Conservation (phyloP, 2,113 vertebrate genomes). For the Lathamus discolor region DNA sequence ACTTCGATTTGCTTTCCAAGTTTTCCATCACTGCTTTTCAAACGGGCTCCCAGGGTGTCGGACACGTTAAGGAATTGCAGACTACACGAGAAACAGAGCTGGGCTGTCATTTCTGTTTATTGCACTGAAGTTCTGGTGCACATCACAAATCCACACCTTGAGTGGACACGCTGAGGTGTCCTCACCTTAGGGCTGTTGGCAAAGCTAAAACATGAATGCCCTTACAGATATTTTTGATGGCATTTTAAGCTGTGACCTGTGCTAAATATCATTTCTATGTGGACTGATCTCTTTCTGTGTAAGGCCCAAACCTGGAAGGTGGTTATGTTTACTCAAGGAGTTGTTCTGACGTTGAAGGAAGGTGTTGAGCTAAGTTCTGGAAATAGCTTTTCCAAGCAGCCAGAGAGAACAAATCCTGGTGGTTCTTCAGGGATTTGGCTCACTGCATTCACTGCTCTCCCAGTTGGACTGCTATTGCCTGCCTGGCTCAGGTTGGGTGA, state of each 20-base stretch:
- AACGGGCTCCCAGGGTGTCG: background rate
- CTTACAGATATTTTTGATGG: background rate
- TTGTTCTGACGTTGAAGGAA: slow-evolving; percentile 32
- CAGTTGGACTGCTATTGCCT: background rate
- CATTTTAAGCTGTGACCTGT: background rate
- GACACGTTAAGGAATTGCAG: background rate
- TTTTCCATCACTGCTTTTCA: background rate
- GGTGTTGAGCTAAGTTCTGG: slow-evolving; percentile 43
- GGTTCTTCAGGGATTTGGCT: background rate
- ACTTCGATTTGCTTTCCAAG: slow-evolving; percentile 22
- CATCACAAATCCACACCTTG: background rate
- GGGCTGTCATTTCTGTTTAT: background rate
- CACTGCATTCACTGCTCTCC: fast-evolving
- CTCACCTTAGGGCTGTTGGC: background rate
- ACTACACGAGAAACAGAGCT: background rate
- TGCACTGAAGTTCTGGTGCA: background rate
- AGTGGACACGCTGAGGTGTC: background rate
- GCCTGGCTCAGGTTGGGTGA: background rate
- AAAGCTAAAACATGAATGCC: background rate
- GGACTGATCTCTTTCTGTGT: background rate
- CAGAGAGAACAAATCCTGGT: background rate
- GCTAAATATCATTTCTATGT: background rate
- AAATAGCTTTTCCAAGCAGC: slow-evolving; percentile 25
- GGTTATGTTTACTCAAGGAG: slow-evolving; percentile 50
- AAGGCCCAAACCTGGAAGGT: slow-evolving; percentile 20